phyloP scores from a whole-genome alignment of 1,140 invertebrate species.

The Drosophila parabipectinata region DNA sequence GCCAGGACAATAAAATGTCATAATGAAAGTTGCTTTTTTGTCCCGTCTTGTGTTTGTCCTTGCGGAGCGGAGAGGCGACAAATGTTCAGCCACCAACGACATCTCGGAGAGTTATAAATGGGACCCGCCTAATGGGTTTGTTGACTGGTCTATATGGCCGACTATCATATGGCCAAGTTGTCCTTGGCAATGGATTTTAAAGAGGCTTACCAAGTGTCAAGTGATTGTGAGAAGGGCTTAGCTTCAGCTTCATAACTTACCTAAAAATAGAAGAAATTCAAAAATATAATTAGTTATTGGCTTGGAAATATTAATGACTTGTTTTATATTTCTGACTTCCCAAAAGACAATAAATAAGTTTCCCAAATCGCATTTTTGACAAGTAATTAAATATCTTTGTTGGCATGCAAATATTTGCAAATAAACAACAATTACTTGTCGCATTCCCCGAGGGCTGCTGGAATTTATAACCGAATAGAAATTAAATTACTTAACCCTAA shows the following conservation, averaged over 20 bases:
- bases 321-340: neutral
- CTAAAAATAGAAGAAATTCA: constrained; percentile 34
- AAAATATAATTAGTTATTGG: neutral
- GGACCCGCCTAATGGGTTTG: constrained; percentile 75
- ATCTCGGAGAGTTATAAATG: constrained; percentile 70
- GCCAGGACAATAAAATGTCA: constrained; percentile 75
- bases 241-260: constrained; percentile 39
- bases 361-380: too few species aligned
- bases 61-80: constrained; percentile 3
- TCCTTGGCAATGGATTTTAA: constrained; percentile 60
- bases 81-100: constrained; percentile 8
- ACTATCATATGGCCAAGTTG: constrained; percentile 43
- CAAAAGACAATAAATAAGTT: neutral
- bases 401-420: neutral
- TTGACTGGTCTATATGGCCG: constrained; percentile 60
- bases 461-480: constrained; percentile 9
- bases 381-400: neutral
- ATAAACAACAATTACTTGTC: neutral
- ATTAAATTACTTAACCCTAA: constrained; percentile 72
- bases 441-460: neutral
- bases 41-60: too few species aligned
- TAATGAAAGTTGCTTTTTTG: constrained; percentile 69
- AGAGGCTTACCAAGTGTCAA: constrained; percentile 24
- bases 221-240: neutral
- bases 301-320: neutral